Base-by-base conservation (phyloP, 2,797 vertebrate genomes). In the Clarias laeviceps region DNA sequence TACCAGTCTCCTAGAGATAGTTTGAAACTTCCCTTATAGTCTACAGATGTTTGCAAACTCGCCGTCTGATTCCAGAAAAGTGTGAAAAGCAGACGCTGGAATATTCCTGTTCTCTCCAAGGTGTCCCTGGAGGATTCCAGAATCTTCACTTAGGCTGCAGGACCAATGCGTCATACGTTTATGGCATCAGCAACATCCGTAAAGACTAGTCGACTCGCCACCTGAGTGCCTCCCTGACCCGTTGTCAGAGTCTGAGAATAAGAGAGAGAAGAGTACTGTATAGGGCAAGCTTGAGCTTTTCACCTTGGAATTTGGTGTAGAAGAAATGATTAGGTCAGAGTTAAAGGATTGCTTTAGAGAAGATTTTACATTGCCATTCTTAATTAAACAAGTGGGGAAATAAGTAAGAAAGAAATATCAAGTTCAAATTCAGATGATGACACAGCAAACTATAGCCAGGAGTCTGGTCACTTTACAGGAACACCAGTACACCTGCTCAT, bases 131-230 rank as follows among this genome's bases (percentile, higher is more conserved):
- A 61, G 20, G 7, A 62, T 77, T 56, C 83, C 82, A 74, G 77
- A 77, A 78, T 68, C 56, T 40, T 76, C 27, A 80, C 82, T 80
- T 85, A 86, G 50, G 20, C 34, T 45, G 89, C 86, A 89, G 89
- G 88, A 85, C 85, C 82, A 79, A 73, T 50, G 11, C 45, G 86
- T 97, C 96, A 99, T 15, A 97, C 96, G 0, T 96, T 96, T 92
- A 99, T 97, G 88, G 97, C 97, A 77, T 96, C 98, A 91, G 97
- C 97, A 91, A 99, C 96, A 2, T 99, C 98, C 0, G 96, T 97
- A 93, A 99, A 99, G 90, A 98, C 98, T 88, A 99, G 96, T 64
- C 97, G 96, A 93, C 97, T 99, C 89, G 98, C 97, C 92, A 97
- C 97, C 95, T 99, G 97, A 24, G 96, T 93, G 2, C 96, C 94